Evolutionary conservation across 2,113 vertebrate species (phyloP).

Genomic region (Sander vitreus): DNA sequence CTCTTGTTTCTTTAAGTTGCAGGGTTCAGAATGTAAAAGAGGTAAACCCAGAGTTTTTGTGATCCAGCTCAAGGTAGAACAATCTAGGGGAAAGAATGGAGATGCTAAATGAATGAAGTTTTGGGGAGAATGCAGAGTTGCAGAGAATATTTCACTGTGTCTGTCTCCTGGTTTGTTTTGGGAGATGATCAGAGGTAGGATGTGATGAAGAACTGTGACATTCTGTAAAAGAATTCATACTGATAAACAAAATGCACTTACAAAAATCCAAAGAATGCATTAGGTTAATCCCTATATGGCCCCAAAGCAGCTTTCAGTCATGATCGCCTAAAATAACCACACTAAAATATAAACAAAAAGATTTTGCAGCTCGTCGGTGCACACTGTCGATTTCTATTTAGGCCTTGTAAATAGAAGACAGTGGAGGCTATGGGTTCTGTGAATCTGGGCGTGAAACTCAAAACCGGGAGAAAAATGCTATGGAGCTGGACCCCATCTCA

Average conservation of each 20-base stretch:
- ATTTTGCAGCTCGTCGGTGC: background rate
- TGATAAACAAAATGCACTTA: background rate
- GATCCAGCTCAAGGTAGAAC: background rate
- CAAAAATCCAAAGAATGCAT: background rate
- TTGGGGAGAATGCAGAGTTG: background rate
- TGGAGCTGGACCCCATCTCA: constrained; percentile 17
- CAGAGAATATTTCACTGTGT: background rate
- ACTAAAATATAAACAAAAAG: background rate
- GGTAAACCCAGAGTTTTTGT: constrained; percentile 1
- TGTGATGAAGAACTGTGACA: background rate
- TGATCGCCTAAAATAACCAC: background rate
- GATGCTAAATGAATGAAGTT: background rate
- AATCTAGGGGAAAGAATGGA: background rate
- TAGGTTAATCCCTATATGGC: background rate
- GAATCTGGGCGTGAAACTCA: constrained; percentile 70
- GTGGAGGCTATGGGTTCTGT: constrained; percentile 46
- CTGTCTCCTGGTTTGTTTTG: background rate
- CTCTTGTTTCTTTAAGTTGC: constrained; percentile 36
- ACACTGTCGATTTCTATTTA: constrained; percentile 7
- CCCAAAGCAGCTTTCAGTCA: background rate
- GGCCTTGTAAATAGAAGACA: constrained; percentile 35
- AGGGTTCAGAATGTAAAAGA: constrained; percentile 18
- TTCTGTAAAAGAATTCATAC: background rate
- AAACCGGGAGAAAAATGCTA: constrained; percentile 73
- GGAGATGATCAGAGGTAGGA: background rate